phyloP scores from a whole-genome alignment of 2,888 invertebrate genomes.

The Xanthia icteritia region DNA sequence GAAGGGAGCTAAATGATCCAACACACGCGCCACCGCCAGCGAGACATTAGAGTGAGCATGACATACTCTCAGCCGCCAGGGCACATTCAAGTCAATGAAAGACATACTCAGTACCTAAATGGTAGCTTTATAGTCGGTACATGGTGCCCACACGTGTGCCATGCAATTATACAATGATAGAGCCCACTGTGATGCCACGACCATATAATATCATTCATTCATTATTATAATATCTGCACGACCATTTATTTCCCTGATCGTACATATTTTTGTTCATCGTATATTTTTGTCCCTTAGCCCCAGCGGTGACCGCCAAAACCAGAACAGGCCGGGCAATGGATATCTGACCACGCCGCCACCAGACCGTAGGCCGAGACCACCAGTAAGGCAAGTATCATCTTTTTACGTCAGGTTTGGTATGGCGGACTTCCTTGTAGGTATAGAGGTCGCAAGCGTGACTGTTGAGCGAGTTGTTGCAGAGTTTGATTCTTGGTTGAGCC shows the following conservation, averaged over 20 bases:
- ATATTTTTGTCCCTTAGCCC: conserved; percentile 44
- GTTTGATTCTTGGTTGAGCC: neutral
- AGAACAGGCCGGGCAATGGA: conserved; percentile 44
- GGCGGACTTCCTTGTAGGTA: neutral
- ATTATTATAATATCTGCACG: too few species aligned
- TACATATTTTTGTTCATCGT: neutral
- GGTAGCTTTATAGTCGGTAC: too few species aligned
- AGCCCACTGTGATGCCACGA: too few species aligned
- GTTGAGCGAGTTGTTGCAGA: neutral
- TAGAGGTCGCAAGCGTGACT: neutral
- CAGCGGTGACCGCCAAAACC: conserved; percentile 47
- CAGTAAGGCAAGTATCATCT: conserved; percentile 69
- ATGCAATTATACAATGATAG: too few species aligned
- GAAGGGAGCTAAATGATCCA: too few species aligned
- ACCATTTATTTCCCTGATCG: neutral
- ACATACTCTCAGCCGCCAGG: too few species aligned
- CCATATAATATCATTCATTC: too few species aligned
- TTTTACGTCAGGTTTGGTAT: neutral
- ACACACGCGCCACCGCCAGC: too few species aligned
- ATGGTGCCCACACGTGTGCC: too few species aligned
- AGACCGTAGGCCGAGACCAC: conserved; percentile 34
- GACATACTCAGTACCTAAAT: too few species aligned
- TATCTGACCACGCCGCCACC: conserved; percentile 52
- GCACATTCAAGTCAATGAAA: too few species aligned
- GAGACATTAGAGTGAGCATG: too few species aligned